Conservation (phyloP, 1,140 invertebrate genomes). For the Ips nitidus region DNA sequence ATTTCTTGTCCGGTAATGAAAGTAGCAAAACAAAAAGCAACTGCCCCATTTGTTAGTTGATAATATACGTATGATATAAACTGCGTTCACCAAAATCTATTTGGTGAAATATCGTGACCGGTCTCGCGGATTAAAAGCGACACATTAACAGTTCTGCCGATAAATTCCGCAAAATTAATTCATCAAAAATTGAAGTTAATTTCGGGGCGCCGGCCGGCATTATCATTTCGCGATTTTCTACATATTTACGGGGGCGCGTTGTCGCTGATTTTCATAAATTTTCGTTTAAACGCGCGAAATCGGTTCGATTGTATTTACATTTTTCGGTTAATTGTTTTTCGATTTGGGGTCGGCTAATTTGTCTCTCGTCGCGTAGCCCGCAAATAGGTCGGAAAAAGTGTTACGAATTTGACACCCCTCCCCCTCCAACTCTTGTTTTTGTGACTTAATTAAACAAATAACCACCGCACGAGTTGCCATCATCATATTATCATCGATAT, state of each 20-base stretch:
- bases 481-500: too few species aligned
- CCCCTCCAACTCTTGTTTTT: not conserved
- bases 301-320: slow-evolving; percentile 29
- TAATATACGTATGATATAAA: too few species aligned
- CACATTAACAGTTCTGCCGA: slow-evolving; percentile 28
- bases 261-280: slow-evolving; percentile 34
- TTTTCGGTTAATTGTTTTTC: slow-evolving; percentile 34
- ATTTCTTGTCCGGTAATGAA: too few species aligned
- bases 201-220: slow-evolving; percentile 14
- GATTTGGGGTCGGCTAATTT: slow-evolving; percentile 27
- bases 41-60: too few species aligned
- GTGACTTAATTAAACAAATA: not conserved
- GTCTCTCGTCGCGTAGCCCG: not conserved
- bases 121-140: slow-evolving; percentile 14
- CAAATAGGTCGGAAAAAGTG: too few species aligned
- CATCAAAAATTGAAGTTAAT: slow-evolving; percentile 34
- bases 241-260: slow-evolving; percentile 28
- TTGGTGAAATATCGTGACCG: slow-evolving; percentile 5
- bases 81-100: not conserved
- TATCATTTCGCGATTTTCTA: slow-evolving; percentile 34
- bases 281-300: slow-evolving; percentile 18
- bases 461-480: not conserved
- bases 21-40: too few species aligned
- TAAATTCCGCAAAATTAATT: slow-evolving; percentile 34
- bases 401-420: not conserved